Base-by-base conservation (phyloP, 2,888 invertebrate species). In the Drosophila falleni region DNA sequence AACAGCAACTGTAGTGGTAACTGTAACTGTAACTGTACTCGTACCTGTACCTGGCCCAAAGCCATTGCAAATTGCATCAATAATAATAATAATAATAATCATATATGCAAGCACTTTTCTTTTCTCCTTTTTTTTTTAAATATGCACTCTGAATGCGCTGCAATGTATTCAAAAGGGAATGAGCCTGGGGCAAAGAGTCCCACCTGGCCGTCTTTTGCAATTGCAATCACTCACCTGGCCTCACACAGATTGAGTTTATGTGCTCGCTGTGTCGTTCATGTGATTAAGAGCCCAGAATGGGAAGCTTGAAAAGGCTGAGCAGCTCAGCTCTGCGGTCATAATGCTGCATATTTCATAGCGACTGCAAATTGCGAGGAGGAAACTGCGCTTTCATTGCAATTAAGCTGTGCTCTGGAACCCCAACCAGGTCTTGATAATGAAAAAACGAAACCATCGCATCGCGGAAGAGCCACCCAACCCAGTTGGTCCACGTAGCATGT, bases 301-400 rank as follows among this genome's bases (percentile, higher is more conserved):
- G 56, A 26, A 39, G 49, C 54, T 50, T 74, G 54, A 69, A 62
- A 56, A 53, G 51, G 62, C 62, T 15, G 41, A 13, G 11, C n/a
- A 23, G 54, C 54, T 35, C 37, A 47, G 53, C 50, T 56, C 39
- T 66, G 75, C 55, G 68, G 80, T 80, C 78, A 80, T 76, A 78
- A 68, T 64, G 53, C 61, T 78, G 77, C 78, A 73, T 76, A 70
- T 85, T 85, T 81, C 79, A 79, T 71, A 64, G 76, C 69, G 70
- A 70, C 64, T 69, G 85, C 81, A 84, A 84, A 82, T 82, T 82
- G 85, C 81, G 66, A 46, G 55, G 47, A 78, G 87, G 85, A 84
- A 84, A 74, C 87, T 70, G 63, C 70, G 88, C 81, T 83, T 87
- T 87, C 82, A 85, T 87, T 87, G 85, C 82, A 83, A 83, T 83